Base-by-base conservation (phyloP, 2,113 vertebrate genomes). In the Silurus glanis region DNA sequence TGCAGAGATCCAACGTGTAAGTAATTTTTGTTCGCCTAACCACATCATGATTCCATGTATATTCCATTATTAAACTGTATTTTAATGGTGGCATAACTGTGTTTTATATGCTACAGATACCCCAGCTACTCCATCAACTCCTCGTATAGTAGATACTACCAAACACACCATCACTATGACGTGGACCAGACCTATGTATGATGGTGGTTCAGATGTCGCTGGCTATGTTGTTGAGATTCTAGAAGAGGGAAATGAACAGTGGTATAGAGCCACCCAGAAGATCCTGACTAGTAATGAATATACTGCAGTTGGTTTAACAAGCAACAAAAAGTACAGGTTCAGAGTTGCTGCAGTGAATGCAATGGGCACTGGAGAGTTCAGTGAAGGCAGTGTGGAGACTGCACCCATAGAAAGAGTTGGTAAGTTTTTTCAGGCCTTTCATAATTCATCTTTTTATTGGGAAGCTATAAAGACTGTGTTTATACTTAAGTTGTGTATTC, bases 1-100 rank as follows among this genome's bases (percentile, higher is more conserved):
- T 99, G 98, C 94, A 97, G 91, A 94, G 98, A 99, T 53, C 98
- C 98, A 87, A 96, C 97, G 92, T 99, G 98, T 99, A 94, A 97
- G 97, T 95, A 83, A 76, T 89, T 28, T 87, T 0, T 25, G n/a
- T 28, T 83, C 37, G 5, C 9, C 9, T 23, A 80, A 69, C 45
- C 53, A 37, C n/a, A 87, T 13, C 12, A 58, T 76, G 47, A 82
- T n/a, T 5, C 66, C 23, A 47, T 7, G n/a, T 53, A 82, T 56
- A 66, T 21, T 28, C 67, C 28, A n/a, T 59, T 78, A 47, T 45
- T 56, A 79, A 76, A 61, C 61, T 13, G 55, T 21, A 61, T 56
- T 71, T 61, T 47, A 4, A 80, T 74, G 17, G 6, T 28, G n/a
- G 21, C 28, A 19, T 85, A 17, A 83, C 16, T 78, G 56, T 81